Base-by-base conservation (phyloP, 2,888 invertebrate genomes). In the Gymnoscelis rufifasciata region DNA sequence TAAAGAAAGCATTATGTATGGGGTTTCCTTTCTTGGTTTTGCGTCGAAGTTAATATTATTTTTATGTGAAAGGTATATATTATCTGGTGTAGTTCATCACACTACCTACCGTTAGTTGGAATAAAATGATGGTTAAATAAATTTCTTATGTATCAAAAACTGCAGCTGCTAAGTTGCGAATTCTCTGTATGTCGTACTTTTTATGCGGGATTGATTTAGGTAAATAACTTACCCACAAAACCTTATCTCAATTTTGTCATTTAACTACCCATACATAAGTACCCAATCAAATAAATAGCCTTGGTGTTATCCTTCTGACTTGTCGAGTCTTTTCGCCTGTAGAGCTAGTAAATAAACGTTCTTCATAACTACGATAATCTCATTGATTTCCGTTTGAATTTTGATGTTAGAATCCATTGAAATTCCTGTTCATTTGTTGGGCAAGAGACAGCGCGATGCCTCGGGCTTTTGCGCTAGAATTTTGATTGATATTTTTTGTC, bases 401-500 rank as follows among this genome's bases (percentile, higher is more conserved):
- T 19, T 19, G 44, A 47, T 50, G 47, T 47, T 54, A 47, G 37
- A 52, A 52, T 39, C 50, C 45, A 43, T 51, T 38, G 50, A 48
- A 31, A 19, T 51, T 42, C 44, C 46, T 44, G 44, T 15, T 44
- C 48, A 52, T 48, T 40, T 66, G 66, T 74, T 77, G 74, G 64
- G 74, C 76, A 76, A 77, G 76, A 77, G 77, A 71, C 71, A 71
- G 73, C 70, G 67, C 71, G 60, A 73, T 67, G 87, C 84, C 83
- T 71, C 82, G 67, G 86, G 84, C 83, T 74, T 78, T 82, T 87
- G 87, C 81, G 78, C 88, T 81, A 88, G 86, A 88, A 86, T 86
- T 87, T 87, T 84, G 88, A 88, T 88, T 88, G 86, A 87, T 88
- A 87, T 88, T 88, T 88, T 88, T 88, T 88, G 83, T 87, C 71